Conservation (phyloP, 2,888 invertebrate genomes). For the Parascotia fuliginaria region DNA sequence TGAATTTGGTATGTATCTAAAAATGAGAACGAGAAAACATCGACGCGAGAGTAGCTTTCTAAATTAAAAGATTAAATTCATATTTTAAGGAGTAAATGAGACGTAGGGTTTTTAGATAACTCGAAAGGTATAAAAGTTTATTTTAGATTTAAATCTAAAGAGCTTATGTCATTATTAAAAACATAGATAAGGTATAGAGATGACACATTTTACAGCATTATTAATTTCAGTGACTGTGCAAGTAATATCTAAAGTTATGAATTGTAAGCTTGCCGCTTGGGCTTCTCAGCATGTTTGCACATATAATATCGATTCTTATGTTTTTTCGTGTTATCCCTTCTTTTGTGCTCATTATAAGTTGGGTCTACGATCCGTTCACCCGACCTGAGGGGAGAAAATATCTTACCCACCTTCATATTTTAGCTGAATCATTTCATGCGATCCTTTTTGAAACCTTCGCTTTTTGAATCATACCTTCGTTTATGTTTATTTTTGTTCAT, state of each 20-base stretch:
- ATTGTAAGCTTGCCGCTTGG: background rate
- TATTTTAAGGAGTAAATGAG: constrained; percentile 18
- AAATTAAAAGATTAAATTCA: constrained; percentile 34
- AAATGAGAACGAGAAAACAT: constrained; percentile 44
- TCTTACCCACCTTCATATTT: constrained; percentile 10
- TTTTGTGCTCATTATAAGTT: constrained; percentile 25
- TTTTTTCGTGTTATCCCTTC: constrained; percentile 15
- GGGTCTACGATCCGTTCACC: constrained; percentile 16
- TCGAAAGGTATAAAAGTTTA: constrained; percentile 4
- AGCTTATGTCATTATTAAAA: background rate
- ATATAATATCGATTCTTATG: constrained; percentile 5
- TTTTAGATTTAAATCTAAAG: constrained; percentile 1
- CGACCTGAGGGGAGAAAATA: constrained; percentile 11
- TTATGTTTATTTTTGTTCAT: background rate
- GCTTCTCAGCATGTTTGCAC: background rate
- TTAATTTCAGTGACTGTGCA: background rate
- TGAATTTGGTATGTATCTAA: constrained; percentile 65
- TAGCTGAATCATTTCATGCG: constrained; percentile 7
- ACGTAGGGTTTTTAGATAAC: constrained; percentile 2
- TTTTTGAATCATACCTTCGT: background rate
- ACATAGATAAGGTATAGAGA: background rate
- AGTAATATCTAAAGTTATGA: background rate
- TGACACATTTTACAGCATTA: too few relatives aligned
- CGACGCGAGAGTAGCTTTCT: constrained; percentile 21
- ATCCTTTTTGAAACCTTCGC: constrained; percentile 1